Evolutionary conservation across 2,797 vertebrate species (phyloP).

Genomic region (Gymnodraco acuticeps): DNA sequence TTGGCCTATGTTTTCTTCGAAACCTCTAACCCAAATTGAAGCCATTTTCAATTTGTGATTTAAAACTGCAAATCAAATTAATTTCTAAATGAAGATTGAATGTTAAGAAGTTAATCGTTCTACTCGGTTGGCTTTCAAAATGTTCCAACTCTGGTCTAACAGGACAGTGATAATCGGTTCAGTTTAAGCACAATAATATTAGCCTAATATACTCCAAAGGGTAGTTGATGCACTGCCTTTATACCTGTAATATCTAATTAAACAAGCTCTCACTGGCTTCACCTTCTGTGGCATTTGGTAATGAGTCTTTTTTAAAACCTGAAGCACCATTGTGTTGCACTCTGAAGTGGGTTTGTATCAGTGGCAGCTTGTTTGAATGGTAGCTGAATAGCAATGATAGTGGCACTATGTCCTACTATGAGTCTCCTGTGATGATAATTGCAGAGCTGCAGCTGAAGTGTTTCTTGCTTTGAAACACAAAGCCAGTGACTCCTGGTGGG

Average conservation of each 20-base stretch:
- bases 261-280: constrained; percentile 42
- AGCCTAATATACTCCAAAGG: constrained; percentile 40
- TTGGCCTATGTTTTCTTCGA: too few species aligned
- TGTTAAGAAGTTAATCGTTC: not conserved
- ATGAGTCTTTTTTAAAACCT: constrained; percentile 38
- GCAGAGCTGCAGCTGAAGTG: constrained; percentile 61
- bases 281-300: constrained; percentile 35
- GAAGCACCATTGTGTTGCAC: constrained; percentile 20
- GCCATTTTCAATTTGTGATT: not conserved
- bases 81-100: not conserved
- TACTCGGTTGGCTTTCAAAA: not conserved
- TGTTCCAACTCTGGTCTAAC: not conserved
- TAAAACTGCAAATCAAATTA: constrained; percentile 1
- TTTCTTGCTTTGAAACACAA: constrained; percentile 51
- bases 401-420: constrained; percentile 21
- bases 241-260: constrained; percentile 35
- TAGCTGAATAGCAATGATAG: constrained; percentile 22
- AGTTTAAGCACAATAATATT: constrained; percentile 18
- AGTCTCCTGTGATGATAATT: constrained; percentile 66
- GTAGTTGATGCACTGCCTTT: constrained; percentile 23
- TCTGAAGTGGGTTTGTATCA: constrained; percentile 31
- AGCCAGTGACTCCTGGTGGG: constrained; percentile 35
- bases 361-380: constrained; percentile 15
- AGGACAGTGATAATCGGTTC: constrained; percentile 22
- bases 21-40: too few species aligned